phyloP scores from a whole-genome alignment of 2,888 invertebrate genomes.

The Melinaea marsaeus region DNA sequence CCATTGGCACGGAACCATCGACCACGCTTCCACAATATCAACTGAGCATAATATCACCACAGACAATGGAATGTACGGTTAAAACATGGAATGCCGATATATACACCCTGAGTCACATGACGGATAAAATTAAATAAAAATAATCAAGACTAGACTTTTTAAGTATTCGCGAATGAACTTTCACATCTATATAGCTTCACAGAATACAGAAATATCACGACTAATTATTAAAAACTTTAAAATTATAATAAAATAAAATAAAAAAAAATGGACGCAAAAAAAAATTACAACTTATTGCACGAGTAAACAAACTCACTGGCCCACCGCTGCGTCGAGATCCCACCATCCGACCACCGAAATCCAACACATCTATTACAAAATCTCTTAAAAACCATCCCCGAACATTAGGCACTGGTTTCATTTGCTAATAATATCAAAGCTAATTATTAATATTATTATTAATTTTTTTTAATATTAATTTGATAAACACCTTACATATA shows the following conservation, averaged over 20 bases:
- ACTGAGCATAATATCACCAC: constrained; percentile 60
- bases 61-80: constrained; percentile 62
- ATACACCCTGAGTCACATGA: constrained; percentile 42
- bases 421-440: constrained; percentile 72
- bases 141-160: constrained; percentile 65
- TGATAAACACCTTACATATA: constrained; percentile 60
- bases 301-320: constrained; percentile 46
- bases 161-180: constrained; percentile 56
- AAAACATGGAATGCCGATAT: constrained; percentile 59
- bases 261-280: constrained; percentile 72
- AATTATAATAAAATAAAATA: constrained; percentile 38
- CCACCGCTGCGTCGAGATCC: constrained; percentile 33
- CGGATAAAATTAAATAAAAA: constrained; percentile 58
- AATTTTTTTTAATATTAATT: constrained; percentile 21
- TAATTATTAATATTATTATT: constrained; percentile 51
- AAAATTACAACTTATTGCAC: constrained; percentile 74
- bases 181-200: constrained; percentile 59
- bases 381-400: constrained; percentile 55
- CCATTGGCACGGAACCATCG: constrained; percentile 72
- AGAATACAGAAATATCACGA: constrained; percentile 71
- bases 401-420: constrained; percentile 69
- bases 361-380: constrained; percentile 46
- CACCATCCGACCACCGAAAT: constrained; percentile 25
- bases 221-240: constrained; percentile 37
- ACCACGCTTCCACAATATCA: constrained; percentile 40